A percentile compares a stretch with the other conserved stretches of the same genome.
Conservation (phyloP, 1,140 invertebrate genomes). For the Aphelinus atriplicis region DNA sequence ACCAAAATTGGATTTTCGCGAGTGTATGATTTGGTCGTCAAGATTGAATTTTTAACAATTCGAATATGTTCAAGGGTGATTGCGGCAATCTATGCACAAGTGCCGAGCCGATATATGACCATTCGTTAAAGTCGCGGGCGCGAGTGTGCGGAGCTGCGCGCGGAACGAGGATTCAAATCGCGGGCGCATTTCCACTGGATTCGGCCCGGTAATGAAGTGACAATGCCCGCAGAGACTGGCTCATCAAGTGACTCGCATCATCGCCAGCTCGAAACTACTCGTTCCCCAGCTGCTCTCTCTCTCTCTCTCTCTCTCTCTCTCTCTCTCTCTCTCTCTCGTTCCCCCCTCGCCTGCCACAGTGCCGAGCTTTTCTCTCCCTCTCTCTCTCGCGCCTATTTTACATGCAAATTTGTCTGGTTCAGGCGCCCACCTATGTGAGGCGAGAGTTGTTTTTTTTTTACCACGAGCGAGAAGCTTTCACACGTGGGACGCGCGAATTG, state of each 20-base stretch:
- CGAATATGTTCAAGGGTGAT: too few species aligned
- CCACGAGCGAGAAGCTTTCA: slow-evolving; percentile 1
- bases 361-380: not conserved
- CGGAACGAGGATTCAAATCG: slow-evolving; percentile 52
- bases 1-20: too few species aligned
- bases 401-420: slow-evolving; percentile 32
- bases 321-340: slow-evolving; percentile 33
- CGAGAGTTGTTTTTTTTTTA: slow-evolving; percentile 11
- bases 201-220: slow-evolving; percentile 53
- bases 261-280: slow-evolving; percentile 53
- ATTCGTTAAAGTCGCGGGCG: not conserved
- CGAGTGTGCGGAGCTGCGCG: not conserved
- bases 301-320: slow-evolving; percentile 28
- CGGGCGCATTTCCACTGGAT: slow-evolving; percentile 44
- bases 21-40: too few species aligned
- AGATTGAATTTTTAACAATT: too few species aligned
- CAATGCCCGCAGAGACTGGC: slow-evolving; percentile 53
- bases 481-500: slow-evolving; percentile 21
- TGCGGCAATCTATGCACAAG: too few species aligned
- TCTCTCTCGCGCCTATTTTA: slow-evolving; percentile 26
- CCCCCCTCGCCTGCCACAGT: not conserved
- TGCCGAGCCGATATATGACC: too few species aligned
- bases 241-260: slow-evolving; percentile 59
- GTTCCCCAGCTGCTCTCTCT: slow-evolving; percentile 43
- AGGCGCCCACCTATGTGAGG: not conserved